Evolutionary conservation across 1,140 invertebrate species (phyloP).

Genomic region (Ceratoteleas bidentatus): DNA sequence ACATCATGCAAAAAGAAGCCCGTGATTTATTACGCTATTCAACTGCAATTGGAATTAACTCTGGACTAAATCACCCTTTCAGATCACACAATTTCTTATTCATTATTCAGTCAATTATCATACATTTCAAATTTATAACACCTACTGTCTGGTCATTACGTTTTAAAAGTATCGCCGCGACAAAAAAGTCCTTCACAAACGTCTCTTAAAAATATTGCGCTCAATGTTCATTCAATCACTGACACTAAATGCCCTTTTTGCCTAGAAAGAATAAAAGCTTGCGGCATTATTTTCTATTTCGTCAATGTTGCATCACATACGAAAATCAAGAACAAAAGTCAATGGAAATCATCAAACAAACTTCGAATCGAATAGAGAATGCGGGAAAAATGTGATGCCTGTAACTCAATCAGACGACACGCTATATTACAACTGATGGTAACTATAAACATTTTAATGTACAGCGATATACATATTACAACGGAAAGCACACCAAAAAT

Average conservation of each 20-base stretch:
- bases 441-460: constrained; percentile 61
- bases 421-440: constrained; percentile 39
- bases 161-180: background rate
- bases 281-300: no score
- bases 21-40: background rate
- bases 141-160: background rate
- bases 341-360: no score
- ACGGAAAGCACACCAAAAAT: constrained; percentile 41
- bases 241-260: no score
- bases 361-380: no score
- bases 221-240: no score
- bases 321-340: no score
- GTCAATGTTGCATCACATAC: no score
- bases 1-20: background rate
- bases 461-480: constrained; percentile 50
- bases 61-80: background rate
- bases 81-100: constrained; percentile 9
- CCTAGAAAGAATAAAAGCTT: no score
- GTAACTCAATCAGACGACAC: no score
- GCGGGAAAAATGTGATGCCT: constrained; percentile 14
- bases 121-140: background rate
- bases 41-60: constrained; percentile 5
- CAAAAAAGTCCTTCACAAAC: background rate
- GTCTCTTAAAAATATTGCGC: no score
- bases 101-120: constrained; percentile 10